Base-by-base conservation (phyloP, 2,888 invertebrate species). In the Caenorhabditis auriculariae region DNA sequence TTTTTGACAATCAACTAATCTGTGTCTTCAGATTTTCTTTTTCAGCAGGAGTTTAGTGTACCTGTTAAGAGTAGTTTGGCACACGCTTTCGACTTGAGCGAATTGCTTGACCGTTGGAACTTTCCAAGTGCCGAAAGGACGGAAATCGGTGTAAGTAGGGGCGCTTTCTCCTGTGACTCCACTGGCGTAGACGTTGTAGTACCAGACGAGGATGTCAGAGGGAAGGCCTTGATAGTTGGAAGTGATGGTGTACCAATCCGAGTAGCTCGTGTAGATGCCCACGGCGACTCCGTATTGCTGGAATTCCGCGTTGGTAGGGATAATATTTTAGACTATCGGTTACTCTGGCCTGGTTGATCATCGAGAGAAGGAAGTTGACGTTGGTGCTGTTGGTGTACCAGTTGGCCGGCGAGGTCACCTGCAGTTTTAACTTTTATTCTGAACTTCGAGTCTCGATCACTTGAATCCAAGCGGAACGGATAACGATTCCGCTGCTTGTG, bases 181-280 rank as follows among this genome's bases (percentile, higher is more conserved):
- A 15, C 51, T 39, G 32, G 67, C 69, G 43, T 54, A 49, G 27
- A 69, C 69, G 43, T 66, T 64, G 67, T 67, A 72, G 54, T 72
- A 72, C 67, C 67, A 67, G 51, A 67, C 59, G 28, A 60, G 53
- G 46, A 61, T 53, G 39, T 59, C 59, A 42, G 24, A 55, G 23
- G 56, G 49, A 38, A 57, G 42, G 35, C 39, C 47, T 27, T 44
- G 39, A 63, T 63, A 69, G 26, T 58, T 57, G 37, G 48, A 54
- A 37, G 70, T 70, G 58, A 70, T 70, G 48, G 66, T 63, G 23
- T 54, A 53, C 71, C 71, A 71, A 54, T 70, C 70, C 43, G 67
- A 70, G 48, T 54, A 53, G 50, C 45, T 58, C 42, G 68, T 71
- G 66, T 71, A 71, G 61, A 71, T 58, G 47, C 71, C 71, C 37